phyloP scores from a whole-genome alignment of 1,140 invertebrate species.

The Caerostris extrusa region DNA sequence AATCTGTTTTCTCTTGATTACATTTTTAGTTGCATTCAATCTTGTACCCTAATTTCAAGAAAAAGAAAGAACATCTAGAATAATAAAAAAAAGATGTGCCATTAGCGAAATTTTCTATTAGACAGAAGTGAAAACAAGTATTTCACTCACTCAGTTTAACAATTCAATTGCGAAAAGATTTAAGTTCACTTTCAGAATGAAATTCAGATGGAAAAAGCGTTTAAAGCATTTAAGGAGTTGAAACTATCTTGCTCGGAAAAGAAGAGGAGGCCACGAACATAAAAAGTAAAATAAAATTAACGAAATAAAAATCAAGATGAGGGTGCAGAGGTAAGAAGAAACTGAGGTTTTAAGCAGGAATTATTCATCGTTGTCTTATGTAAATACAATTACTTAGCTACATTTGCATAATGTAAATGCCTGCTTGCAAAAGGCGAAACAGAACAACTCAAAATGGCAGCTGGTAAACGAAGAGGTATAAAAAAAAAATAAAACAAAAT shows the following conservation, averaged over 20 bases:
- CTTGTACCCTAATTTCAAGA: not conserved
- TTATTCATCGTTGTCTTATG: constrained; percentile 75
- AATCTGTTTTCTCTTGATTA: constrained; percentile 22
- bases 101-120: constrained; percentile 29
- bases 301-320: constrained; percentile 70
- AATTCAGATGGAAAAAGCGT: constrained; percentile 59
- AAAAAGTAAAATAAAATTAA: constrained; percentile 69
- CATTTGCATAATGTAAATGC: constrained; percentile 75
- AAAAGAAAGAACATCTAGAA: not conserved
- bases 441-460: constrained; percentile 73
- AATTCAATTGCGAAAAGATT: constrained; percentile 72
- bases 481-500: constrained; percentile 39
- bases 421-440: constrained; percentile 24
- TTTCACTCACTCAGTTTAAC: constrained; percentile 63
- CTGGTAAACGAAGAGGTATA: constrained; percentile 48
- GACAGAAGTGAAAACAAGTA: constrained; percentile 31
- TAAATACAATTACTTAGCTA: constrained; percentile 74
- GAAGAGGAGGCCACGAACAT: constrained; percentile 7
- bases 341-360: constrained; percentile 71
- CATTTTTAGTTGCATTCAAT: not conserved
- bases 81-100: not conserved
- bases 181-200: constrained; percentile 54
- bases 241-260: constrained; percentile 27
- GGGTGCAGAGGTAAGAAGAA: constrained; percentile 42
- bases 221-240: constrained; percentile 71